Conservation (phyloP, 2,113 vertebrate genomes). For the Coptodon bakossiorum region DNA sequence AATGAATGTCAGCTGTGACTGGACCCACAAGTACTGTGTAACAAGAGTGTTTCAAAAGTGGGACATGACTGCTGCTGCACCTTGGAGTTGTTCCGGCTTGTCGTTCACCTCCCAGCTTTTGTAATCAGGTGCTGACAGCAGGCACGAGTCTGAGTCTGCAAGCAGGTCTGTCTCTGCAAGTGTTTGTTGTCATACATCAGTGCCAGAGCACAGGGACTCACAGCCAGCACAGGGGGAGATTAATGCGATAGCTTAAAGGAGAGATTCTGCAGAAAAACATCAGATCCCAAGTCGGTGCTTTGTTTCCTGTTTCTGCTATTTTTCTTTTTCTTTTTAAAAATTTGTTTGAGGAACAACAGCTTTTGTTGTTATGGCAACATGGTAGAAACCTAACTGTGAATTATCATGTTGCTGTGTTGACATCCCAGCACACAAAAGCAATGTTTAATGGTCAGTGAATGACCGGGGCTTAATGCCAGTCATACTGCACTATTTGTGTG, state of each 20-base stretch:
- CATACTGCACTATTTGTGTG: not conserved
- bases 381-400: not conserved
- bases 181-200: not conserved
- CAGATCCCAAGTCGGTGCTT: not conserved
- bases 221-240: not conserved
- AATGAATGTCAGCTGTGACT: not conserved
- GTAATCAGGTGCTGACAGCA: not conserved
- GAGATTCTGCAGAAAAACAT: not conserved
- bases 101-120: not conserved
- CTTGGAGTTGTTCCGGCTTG: not conserved
- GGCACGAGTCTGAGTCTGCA: fast-evolving
- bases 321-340: not conserved
- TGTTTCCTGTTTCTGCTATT: not conserved
- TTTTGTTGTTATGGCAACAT: not conserved
- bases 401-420: not conserved
- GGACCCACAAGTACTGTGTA: not conserved
- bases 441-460: not conserved
- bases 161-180: not conserved
- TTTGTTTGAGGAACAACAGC: not conserved
- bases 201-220: not conserved
- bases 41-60: not conserved
- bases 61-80: not conserved
- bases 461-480: not conserved
- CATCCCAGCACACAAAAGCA: not conserved
- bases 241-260: not conserved